Conservation (phyloP, 2,888 invertebrate genomes). For the Acrobeloides nanus region DNA sequence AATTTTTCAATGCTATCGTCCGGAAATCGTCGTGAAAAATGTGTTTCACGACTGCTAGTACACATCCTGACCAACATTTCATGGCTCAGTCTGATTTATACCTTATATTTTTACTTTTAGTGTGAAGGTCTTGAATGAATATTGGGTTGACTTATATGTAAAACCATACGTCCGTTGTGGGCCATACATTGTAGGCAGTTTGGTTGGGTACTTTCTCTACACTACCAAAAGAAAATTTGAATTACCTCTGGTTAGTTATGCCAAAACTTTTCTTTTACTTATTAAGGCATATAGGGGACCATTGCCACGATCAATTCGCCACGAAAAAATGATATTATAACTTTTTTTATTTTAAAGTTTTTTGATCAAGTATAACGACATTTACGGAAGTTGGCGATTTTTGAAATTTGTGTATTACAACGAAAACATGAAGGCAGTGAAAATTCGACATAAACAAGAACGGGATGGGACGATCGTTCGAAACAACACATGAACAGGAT, state of each 20-base stretch:
- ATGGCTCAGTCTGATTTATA: no score
- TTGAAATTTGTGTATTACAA: no score
- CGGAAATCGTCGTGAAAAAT: conserved; percentile 2
- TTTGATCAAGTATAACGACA: no score
- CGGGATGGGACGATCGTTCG: no score
- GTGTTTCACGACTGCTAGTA: background rate
- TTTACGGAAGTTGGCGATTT: no score
- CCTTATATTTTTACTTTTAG: conserved; percentile 28
- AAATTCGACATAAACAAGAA: no score
- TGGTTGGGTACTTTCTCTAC: conserved; percentile 55
- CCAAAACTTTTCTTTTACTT: conserved; percentile 1
- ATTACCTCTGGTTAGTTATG: background rate
- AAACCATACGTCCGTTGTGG: conserved; percentile 57
- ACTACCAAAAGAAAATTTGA: background rate
- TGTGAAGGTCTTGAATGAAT: conserved; percentile 39
- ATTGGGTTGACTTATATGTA: conserved; percentile 55
- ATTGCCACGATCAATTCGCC: background rate
- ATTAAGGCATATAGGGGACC: background rate
- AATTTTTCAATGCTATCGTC: background rate
- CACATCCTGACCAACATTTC: no score
- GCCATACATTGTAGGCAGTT: conserved; percentile 56
- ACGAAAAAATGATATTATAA: no score
- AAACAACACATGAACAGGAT: no score
- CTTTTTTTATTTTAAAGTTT: no score
- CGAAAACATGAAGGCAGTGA: no score